Conservation (phyloP, 1,140 invertebrate genomes). For the Phymastichus coffea region DNA sequence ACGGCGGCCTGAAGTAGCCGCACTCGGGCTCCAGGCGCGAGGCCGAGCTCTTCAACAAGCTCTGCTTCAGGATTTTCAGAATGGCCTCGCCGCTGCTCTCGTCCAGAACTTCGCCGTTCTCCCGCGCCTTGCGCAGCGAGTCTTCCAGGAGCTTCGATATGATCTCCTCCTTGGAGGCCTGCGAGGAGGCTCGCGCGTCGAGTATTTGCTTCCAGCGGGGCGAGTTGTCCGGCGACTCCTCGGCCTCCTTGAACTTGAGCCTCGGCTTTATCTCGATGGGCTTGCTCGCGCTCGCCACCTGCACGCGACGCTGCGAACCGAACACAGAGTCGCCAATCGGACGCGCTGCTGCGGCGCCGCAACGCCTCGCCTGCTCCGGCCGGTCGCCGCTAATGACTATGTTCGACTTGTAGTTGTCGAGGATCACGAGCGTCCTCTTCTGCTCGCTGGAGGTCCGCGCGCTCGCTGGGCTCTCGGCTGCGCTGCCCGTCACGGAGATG, state of each 20-base stretch:
- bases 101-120: conserved; percentile 50
- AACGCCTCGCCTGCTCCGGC: conserved; percentile 1
- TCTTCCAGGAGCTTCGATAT: conserved; percentile 52
- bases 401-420: conserved; percentile 53
- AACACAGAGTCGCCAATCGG: too few relatives aligned
- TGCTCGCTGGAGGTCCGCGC: conserved; percentile 41
- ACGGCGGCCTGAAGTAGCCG: conserved; percentile 48
- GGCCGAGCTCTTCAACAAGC: conserved; percentile 46
- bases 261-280: conserved; percentile 3
- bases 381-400: conserved; percentile 43
- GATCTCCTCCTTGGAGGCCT: conserved; percentile 45
- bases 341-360: not conserved
- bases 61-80: conserved; percentile 51
- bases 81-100: conserved; percentile 51
- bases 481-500: conserved; percentile 44
- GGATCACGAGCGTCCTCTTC: conserved; percentile 51
- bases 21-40: conserved; percentile 42
- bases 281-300: not conserved
- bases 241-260: not conserved
- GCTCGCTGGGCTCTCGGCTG: conserved; percentile 16
- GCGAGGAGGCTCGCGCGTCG: not conserved
- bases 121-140: conserved; percentile 48
- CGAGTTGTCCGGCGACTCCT: not conserved
- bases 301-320: too few relatives aligned
- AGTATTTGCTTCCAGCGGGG: conserved; percentile 21